Evolutionary conservation across 2,797 vertebrate species (phyloP).

Genomic region (Myotis daubentonii): DNA sequence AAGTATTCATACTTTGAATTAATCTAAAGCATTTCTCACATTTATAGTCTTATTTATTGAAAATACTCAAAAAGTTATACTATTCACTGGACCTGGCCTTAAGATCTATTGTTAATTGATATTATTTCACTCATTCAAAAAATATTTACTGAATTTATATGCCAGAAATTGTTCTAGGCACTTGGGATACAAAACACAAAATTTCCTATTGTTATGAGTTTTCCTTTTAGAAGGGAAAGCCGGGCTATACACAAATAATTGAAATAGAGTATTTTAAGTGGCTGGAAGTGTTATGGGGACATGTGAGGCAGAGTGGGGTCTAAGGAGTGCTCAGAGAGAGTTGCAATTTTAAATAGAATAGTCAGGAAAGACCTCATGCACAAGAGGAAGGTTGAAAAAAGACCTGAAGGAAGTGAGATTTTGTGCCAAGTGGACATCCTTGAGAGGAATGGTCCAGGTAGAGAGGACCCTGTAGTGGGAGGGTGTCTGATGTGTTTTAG

Average conservation of each 20-base stretch:
- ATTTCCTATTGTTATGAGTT: neutral
- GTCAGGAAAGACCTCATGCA: neutral
- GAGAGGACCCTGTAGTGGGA: neutral
- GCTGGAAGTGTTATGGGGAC: neutral
- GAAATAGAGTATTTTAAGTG: neutral
- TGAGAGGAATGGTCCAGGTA: rapidly evolving
- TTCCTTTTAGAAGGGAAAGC: neutral
- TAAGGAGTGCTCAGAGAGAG: neutral
- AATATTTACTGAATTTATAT: neutral
- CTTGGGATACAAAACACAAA: neutral
- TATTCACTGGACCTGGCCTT: neutral
- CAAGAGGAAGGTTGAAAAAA: neutral
- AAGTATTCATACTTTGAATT: neutral
- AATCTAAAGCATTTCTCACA: neutral
- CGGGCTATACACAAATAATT: neutral
- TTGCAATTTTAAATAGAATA: neutral
- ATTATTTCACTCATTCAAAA: constrained; percentile 1
- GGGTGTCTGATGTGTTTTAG: neutral
- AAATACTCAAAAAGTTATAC: neutral
- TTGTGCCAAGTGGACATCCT: neutral
- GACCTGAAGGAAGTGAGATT: neutral
- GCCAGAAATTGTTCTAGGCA: neutral
- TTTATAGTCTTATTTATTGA: neutral
- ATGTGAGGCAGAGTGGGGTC: neutral
- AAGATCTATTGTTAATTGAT: neutral